These are phyloP conservation scores for Pyrrhia umbra DNA, from an alignment of 2,888 invertebrate species.

Conservation along the genomic window DNA sequence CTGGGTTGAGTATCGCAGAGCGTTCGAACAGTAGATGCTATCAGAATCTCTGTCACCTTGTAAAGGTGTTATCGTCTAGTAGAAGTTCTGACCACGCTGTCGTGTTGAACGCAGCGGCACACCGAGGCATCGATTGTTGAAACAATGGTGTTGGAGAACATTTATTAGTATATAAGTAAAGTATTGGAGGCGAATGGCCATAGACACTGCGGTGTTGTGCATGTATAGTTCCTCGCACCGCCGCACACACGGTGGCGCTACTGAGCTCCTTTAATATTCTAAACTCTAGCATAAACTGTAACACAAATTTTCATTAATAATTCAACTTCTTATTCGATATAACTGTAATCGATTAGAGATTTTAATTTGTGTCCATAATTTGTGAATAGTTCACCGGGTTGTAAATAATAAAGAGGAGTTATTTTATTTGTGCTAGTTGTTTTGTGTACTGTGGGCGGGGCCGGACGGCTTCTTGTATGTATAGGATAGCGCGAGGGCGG, in stretches of 20 bases:
- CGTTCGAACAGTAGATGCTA: conserved; percentile 66
- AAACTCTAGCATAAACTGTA: conserved; percentile 88
- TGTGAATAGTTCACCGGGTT: conserved; percentile 81
- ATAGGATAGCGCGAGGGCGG: conserved; percentile 76
- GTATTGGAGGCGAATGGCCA: conserved; percentile 87
- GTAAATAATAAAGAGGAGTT: conserved; percentile 79
- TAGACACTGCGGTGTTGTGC: conserved; percentile 88
- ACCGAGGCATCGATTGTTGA: conserved; percentile 79
- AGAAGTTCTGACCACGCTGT: conserved; percentile 64
- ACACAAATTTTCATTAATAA: conserved; percentile 83
- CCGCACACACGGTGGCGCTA: conserved; percentile 86
- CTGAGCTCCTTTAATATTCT: conserved; percentile 88
- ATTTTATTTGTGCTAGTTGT: conserved; percentile 87
- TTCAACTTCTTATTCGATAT: conserved; percentile 82
- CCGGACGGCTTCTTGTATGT: conserved; percentile 70
- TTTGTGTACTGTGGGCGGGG: conserved; percentile 77
- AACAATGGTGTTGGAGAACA: conserved; percentile 86
- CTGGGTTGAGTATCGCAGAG: conserved; percentile 76
- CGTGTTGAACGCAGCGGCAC: conserved; percentile 75
- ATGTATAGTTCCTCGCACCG: conserved; percentile 90
- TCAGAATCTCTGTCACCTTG: conserved; percentile 78
- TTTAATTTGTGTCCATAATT: conserved; percentile 82
- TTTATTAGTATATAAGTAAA: conserved; percentile 87
- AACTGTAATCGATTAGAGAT: conserved; percentile 81
- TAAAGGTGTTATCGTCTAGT: conserved; percentile 70